phyloP scores from a whole-genome alignment of 2,888 invertebrate genomes.

The Cerastis leucographa region DNA sequence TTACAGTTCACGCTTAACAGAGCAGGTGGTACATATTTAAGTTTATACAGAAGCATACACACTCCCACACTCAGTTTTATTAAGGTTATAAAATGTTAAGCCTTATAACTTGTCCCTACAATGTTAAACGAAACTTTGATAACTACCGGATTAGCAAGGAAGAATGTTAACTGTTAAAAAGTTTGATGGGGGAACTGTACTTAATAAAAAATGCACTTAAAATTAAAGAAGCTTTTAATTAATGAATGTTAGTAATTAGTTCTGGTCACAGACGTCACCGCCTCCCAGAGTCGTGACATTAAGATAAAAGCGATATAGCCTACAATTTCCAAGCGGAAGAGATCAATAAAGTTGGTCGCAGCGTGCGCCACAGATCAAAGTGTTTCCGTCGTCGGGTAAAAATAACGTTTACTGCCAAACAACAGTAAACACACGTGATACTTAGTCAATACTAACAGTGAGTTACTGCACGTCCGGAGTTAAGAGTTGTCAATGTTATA shows the following conservation, averaged over 20 bases:
- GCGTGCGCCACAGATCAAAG: slow-evolving; percentile 69
- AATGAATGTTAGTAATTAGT: slow-evolving; percentile 22
- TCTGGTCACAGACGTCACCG: slow-evolving; percentile 13
- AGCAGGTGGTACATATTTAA: neutral
- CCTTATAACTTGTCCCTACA: neutral
- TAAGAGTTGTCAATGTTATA: neutral
- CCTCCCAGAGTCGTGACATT: slow-evolving; percentile 6
- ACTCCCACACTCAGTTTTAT: slow-evolving; percentile 3
- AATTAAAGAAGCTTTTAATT: slow-evolving; percentile 17
- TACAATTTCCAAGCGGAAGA: slow-evolving; percentile 65
- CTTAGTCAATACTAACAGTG: slow-evolving; percentile 50
- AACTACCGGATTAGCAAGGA: neutral
- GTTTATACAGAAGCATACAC: neutral
- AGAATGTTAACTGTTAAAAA: neutral
- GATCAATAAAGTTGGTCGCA: slow-evolving; percentile 70
- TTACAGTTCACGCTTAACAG: neutral
- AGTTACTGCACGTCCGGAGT: slow-evolving; percentile 8
- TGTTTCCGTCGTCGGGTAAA: slow-evolving; percentile 72
- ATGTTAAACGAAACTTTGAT: neutral
- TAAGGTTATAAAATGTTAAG: neutral
- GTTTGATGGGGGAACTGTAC: neutral
- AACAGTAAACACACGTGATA: slow-evolving; percentile 71
- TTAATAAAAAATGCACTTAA: neutral
- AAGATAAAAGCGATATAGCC: slow-evolving; percentile 44
- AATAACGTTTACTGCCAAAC: slow-evolving; percentile 80